These are phyloP conservation scores for Cuculus canorus DNA, from an alignment of 2,797 vertebrate genomes.

Conservation along the genomic window DNA sequence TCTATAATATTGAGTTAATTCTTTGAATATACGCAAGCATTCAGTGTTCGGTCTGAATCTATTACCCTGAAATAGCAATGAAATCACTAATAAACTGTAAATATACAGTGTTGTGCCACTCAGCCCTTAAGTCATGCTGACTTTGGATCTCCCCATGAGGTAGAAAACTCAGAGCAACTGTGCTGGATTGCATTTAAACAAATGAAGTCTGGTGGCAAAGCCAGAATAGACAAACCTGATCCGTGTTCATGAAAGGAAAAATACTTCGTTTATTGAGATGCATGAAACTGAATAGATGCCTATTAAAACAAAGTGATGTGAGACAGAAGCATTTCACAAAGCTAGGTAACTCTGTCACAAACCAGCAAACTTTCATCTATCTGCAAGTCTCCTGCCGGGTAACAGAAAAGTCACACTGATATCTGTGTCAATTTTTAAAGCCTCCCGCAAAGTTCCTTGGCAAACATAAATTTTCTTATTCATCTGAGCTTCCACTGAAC, in stretches of 20 bases:
- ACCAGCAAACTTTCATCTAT: not conserved
- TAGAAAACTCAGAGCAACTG: not conserved
- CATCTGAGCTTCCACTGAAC: slow-evolving; percentile 11
- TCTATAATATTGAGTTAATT: not conserved
- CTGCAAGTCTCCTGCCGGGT: slow-evolving; percentile 36
- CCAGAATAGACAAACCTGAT: slow-evolving; percentile 26
- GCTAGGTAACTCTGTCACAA: not conserved
- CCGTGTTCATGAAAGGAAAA: slow-evolving; percentile 38
- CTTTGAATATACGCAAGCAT: not conserved
- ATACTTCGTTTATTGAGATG: slow-evolving; percentile 32
- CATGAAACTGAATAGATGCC: slow-evolving; percentile 35
- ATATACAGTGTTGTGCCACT: not conserved
- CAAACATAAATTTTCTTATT: slow-evolving; percentile 33
- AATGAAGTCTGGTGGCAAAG: not conserved
- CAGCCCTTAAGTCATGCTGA: not conserved
- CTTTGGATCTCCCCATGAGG: not conserved
- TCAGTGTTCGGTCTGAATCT: not conserved
- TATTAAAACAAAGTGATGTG: slow-evolving; percentile 48
- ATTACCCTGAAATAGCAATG: not conserved
- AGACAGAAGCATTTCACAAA: slow-evolving; percentile 46
- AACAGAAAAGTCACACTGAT: slow-evolving; percentile 22
- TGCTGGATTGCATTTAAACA: not conserved
- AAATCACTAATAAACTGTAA: not conserved
- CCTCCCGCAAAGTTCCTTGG: not conserved
- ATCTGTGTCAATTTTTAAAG: slow-evolving; percentile 42